Conservation (phyloP, 2,113 vertebrate genomes). For the Ptyas mucosa region DNA sequence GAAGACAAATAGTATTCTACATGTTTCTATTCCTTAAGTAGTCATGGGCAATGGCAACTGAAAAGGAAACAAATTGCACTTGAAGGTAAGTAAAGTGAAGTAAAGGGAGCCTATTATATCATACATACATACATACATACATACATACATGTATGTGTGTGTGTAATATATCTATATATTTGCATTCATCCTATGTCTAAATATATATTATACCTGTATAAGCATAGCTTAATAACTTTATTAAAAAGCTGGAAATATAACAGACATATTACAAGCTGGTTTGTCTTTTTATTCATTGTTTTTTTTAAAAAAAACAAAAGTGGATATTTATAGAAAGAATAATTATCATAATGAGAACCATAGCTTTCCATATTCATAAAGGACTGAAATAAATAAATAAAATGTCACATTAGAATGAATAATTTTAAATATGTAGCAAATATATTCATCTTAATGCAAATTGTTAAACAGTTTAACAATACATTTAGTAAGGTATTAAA, state of each 20-base stretch:
- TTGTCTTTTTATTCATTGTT: background rate
- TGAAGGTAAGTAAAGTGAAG: background rate
- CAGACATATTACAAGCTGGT: background rate
- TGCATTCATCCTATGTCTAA: no score
- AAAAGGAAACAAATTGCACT: background rate
- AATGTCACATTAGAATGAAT: background rate
- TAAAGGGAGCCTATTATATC: background rate
- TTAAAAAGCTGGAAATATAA: background rate
- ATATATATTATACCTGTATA: no score
- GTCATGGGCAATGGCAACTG: background rate
- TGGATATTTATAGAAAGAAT: background rate
- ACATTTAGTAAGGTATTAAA: slow-evolving; percentile 35
- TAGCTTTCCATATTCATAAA: background rate
- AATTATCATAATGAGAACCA: background rate
- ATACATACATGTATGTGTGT: no score
- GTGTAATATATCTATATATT: no score
- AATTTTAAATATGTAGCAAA: slow-evolving; percentile 25
- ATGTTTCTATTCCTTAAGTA: background rate
- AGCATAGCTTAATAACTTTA: no score
- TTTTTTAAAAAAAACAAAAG: background rate
- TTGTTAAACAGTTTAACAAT: slow-evolving; percentile 30
- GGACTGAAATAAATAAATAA: background rate
- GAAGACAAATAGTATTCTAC: background rate
- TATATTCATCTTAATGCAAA: slow-evolving; percentile 24
- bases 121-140: background rate